A percentile compares a stretch with the other conserved stretches of the same genome.
These are phyloP conservation scores for Platyrinchus mystaceus DNA, from an alignment of 2,797 vertebrate species.

Conservation along the genomic window DNA sequence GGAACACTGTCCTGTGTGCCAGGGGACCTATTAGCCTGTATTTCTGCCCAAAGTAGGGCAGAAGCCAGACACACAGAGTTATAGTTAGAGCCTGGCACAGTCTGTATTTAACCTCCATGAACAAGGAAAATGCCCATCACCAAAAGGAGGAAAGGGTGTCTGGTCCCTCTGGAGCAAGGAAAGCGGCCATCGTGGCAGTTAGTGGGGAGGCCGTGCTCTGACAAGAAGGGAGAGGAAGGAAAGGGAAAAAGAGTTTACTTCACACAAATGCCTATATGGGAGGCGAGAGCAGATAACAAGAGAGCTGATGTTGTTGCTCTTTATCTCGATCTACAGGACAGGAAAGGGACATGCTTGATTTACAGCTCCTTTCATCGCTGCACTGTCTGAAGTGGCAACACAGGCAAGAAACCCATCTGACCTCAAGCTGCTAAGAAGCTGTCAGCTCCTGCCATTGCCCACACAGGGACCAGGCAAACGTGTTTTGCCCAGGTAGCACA, in stretches of 20 bases:
- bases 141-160: background rate
- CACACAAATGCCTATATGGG: background rate
- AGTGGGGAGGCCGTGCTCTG: accelerated
- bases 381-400: background rate
- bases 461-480: accelerated
- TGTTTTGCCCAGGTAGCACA: background rate
- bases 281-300: slow-evolving; percentile 39
- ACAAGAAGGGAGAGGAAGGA: background rate
- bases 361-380: slow-evolving; percentile 21
- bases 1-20: background rate
- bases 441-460: background rate
- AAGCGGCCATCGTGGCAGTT: accelerated
- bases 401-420: slow-evolving; percentile 4
- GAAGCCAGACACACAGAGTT: background rate
- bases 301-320: slow-evolving; percentile 33
- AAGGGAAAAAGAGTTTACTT: slow-evolving; percentile 21
- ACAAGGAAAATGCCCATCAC: background rate
- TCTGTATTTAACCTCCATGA: accelerated
- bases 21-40: background rate
- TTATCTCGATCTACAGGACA: slow-evolving; percentile 50
- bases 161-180: background rate
- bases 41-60: background rate
- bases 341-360: slow-evolving; percentile 54
- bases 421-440: background rate
- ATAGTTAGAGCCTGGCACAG: background rate